Conservation (phyloP, 2,888 invertebrate species). For the Tethea ocularis region DNA sequence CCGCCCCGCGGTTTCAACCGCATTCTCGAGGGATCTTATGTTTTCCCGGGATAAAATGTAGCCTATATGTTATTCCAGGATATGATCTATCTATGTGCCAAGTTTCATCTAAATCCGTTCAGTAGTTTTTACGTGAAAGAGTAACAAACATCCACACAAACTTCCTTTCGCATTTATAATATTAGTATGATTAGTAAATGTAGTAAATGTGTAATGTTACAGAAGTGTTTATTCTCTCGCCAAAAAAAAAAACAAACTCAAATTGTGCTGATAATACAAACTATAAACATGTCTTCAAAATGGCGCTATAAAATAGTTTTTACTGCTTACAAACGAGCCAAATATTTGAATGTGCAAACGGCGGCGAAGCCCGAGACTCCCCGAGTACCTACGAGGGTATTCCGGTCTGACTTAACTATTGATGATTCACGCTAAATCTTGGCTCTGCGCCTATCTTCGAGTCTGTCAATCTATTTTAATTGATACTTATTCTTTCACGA, state of each 20-base stretch:
- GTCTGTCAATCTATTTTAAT: neutral
- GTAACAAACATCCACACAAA: too few species aligned
- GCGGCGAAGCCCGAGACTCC: neutral
- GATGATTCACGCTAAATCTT: neutral
- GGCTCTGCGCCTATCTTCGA: neutral
- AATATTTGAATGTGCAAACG: slow-evolving; percentile 4
- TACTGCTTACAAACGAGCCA: slow-evolving; percentile 4
- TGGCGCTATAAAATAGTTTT: slow-evolving; percentile 1
- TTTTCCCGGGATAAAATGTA: too few species aligned
- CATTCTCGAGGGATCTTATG: too few species aligned
- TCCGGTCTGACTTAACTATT: neutral
- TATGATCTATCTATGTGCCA: too few species aligned
- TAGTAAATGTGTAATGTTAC: neutral
- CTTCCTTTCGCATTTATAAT: too few species aligned
- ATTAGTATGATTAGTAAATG: too few species aligned
- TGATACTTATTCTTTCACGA: neutral
- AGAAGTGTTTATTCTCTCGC: neutral
- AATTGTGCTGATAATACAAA: slow-evolving; percentile 5
- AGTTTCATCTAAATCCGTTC: too few species aligned
- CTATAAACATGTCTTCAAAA: slow-evolving; percentile 4
- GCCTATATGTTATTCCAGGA: too few species aligned
- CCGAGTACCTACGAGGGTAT: neutral
- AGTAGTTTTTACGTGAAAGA: too few species aligned
- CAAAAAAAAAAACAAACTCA: neutral
- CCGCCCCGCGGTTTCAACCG: too few species aligned